Conservation (phyloP, 2,888 invertebrate genomes). For the Dryadula phaetusa region DNA sequence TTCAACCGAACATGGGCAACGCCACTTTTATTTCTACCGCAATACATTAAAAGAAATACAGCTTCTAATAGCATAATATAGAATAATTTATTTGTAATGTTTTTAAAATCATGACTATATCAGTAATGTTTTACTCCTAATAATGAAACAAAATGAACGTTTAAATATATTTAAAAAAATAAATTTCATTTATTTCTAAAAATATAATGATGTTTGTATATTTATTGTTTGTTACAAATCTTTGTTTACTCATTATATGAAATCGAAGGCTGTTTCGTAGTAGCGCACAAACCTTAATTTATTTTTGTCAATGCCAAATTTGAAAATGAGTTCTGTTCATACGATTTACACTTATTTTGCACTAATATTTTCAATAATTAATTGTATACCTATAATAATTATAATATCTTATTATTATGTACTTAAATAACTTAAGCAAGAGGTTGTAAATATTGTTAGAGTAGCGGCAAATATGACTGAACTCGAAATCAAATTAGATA, state of each 20-base stretch:
- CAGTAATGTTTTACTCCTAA: background rate
- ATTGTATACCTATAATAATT: background rate
- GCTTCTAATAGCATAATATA: background rate
- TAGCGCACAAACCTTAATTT: background rate
- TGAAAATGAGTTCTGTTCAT: no score
- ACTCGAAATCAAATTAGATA: background rate
- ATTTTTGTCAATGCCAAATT: no score
- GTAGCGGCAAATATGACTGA: constrained; percentile 15
- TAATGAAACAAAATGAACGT: background rate
- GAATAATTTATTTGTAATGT: background rate
- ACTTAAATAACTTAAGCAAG: background rate
- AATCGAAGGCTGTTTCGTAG: no score
- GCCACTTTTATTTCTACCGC: constrained; percentile 47
- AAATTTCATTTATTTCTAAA: no score
- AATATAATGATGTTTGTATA: no score
- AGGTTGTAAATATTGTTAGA: constrained; percentile 8
- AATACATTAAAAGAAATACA: constrained; percentile 43
- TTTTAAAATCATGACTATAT: background rate
- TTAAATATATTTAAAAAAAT: background rate
- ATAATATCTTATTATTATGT: background rate
- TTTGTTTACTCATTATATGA: background rate
- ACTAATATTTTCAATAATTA: no score
- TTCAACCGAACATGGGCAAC: constrained; percentile 54
- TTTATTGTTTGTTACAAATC: background rate
- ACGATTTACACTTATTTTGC: no score